phyloP scores from a whole-genome alignment of 1,140 invertebrate genomes.

The Formica exsecta region DNA sequence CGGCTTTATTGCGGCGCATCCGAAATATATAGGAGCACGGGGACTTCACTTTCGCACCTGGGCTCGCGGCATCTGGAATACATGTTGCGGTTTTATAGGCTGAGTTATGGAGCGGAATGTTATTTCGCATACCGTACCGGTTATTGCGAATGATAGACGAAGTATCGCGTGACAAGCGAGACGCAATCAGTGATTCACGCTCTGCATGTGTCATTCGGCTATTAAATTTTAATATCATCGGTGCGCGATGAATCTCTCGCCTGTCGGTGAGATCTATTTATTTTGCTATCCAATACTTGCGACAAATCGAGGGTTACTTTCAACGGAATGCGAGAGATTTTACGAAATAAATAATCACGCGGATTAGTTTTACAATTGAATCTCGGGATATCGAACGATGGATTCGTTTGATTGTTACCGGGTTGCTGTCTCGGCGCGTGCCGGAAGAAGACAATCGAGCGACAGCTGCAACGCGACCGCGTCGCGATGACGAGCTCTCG shows the following conservation, averaged over 20 bases:
- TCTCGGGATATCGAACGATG: background rate
- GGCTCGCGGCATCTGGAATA: background rate
- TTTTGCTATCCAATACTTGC: conserved; percentile 2
- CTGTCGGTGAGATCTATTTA: background rate
- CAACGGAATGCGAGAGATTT: background rate
- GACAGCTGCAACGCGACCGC: conserved; percentile 52
- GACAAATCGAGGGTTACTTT: background rate
- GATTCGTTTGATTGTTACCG: background rate
- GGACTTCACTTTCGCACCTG: conserved; percentile 48
- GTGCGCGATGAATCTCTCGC: conserved; percentile 36
- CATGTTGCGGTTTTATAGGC: background rate
- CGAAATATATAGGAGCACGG: conserved; percentile 5
- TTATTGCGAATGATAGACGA: conserved; percentile 8
- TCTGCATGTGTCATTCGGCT: conserved; percentile 52
- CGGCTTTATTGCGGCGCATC: conserved; percentile 37
- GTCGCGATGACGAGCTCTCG: conserved; percentile 29
- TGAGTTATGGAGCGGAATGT: conserved; percentile 51
- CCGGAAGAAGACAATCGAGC: conserved; percentile 55
- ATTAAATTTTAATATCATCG: conserved; percentile 56
- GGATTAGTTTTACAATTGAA: too few species aligned
- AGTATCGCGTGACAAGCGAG: background rate
- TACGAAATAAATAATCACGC: background rate
- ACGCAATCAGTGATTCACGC: conserved; percentile 22
- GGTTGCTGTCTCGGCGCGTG: conserved; percentile 45
- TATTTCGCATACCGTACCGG: conserved; percentile 39